Percentiles rank a stretch among this genome's conserved stretches.
Conservation (phyloP, 2,797 vertebrate species). For the Simalia tracyae region DNA sequence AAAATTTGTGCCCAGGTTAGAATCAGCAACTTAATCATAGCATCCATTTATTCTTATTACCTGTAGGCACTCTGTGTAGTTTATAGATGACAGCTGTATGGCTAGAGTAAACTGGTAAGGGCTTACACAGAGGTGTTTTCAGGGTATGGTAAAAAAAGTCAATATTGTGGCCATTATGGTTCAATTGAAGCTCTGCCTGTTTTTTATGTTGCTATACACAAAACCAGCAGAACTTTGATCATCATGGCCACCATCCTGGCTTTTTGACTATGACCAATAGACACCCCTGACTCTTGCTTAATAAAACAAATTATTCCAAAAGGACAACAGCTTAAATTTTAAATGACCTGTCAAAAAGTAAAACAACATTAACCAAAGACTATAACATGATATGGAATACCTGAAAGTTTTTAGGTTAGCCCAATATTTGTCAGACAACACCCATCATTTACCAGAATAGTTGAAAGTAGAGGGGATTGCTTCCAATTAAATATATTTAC, state of each 20-base stretch:
- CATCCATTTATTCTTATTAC: constrained; percentile 39
- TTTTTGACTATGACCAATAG: background rate
- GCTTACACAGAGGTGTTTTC: constrained; percentile 17
- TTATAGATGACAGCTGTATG: constrained; percentile 38
- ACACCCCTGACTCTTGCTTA: constrained; percentile 28
- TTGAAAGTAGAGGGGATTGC: background rate
- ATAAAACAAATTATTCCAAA: constrained; percentile 40
- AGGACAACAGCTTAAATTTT: constrained; percentile 20
- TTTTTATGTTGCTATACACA: background rate
- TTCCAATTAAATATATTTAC: background rate
- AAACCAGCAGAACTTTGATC: background rate
- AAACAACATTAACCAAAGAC: background rate
- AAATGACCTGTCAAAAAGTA: background rate
- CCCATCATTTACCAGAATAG: background rate
- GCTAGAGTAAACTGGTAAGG: constrained; percentile 42
- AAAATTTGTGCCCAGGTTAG: background rate
- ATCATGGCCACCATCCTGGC: background rate
- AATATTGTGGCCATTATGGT: background rate
- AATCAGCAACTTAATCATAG: constrained; percentile 38
- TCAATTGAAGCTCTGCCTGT: background rate
- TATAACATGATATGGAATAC: background rate
- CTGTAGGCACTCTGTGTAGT: constrained; percentile 26
- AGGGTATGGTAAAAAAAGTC: background rate
- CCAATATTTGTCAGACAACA: background rate
- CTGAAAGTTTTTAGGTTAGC: background rate